Evolutionary conservation across 30 jellyfish, hydroid and myxozoan species (phyloP).

Genomic region (Catostylus mosaicus): DNA sequence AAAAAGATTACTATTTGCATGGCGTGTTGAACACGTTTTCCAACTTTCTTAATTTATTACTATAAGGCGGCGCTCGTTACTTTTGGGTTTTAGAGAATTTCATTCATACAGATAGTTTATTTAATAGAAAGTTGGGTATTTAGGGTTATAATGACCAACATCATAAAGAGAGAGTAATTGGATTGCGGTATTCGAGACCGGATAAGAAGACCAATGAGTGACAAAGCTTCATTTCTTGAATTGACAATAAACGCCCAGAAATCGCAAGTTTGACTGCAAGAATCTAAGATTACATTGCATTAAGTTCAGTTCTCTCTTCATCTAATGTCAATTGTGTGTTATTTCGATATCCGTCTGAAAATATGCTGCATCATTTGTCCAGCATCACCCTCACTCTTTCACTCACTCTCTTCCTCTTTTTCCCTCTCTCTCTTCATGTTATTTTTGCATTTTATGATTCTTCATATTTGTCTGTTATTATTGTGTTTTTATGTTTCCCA

Average conservation of each 20-base stretch:
- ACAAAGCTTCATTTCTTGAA: conserved; percentile 15
- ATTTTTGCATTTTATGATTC: too few species aligned
- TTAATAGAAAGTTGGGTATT: background rate
- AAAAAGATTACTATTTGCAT: conserved; percentile 12
- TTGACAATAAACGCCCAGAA: conserved; percentile 26
- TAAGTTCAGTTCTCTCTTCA: background rate
- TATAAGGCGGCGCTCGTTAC: conserved; percentile 20
- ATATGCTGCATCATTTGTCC: too few species aligned
- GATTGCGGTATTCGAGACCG: conserved; percentile 13
- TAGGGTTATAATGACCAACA: conserved; percentile 9
- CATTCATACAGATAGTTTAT: background rate
- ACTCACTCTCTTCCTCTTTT: too few species aligned
- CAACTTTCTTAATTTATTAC: background rate
- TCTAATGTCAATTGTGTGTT: too few species aligned
- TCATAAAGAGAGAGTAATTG: background rate
- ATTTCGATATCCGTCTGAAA: too few species aligned
- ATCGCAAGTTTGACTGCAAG: background rate
- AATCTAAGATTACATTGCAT: background rate
- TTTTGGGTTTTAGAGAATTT: conserved; percentile 20
- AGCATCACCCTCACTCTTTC: too few species aligned
- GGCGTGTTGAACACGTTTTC: background rate
- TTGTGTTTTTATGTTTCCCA: too few species aligned
- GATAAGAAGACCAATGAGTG: conserved; percentile 1
- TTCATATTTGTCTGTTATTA: too few species aligned
- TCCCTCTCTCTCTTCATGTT: too few species aligned